A percentile compares a stretch with the other conserved stretches of the same genome.
Evolutionary conservation across 2,888 invertebrate genomes (phyloP).

Genomic region (Noctua fimbriata): DNA sequence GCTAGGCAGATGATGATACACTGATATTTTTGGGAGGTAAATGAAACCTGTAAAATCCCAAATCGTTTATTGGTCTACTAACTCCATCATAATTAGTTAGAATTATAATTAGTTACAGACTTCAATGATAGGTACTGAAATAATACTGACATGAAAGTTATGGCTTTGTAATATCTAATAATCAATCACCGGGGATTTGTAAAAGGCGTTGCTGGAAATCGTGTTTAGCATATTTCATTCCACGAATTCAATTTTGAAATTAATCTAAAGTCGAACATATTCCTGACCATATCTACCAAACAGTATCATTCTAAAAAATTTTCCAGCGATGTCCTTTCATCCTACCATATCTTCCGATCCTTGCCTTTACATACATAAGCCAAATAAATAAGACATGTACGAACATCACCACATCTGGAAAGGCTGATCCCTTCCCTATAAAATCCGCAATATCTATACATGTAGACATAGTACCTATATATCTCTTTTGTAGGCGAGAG

Average conservation of each 20-base stretch:
- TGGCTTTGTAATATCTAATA: not conserved
- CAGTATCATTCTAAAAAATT: not conserved
- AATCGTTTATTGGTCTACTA: not conserved
- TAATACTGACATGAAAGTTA: not conserved
- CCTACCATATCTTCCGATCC: not conserved
- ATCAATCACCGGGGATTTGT: not conserved
- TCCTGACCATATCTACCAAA: not conserved
- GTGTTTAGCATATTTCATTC: not conserved
- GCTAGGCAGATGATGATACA: too few relatives aligned
- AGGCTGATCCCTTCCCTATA: slow-evolving; percentile 34
- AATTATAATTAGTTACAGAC: not conserved
- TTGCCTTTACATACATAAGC: slow-evolving; percentile 2
- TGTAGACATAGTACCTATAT: slow-evolving; percentile 18
- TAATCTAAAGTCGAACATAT: not conserved
- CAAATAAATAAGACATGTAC: slow-evolving; percentile 22
- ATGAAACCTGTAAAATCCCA: not conserved
- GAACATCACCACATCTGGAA: slow-evolving; percentile 1
- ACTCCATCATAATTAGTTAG: not conserved
- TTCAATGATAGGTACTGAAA: not conserved
- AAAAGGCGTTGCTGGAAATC: not conserved
- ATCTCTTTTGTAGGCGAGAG: slow-evolving; percentile 67
- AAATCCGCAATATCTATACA: slow-evolving; percentile 51
- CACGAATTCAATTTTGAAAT: not conserved
- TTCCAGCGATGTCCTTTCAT: not conserved
- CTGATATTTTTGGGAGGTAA: not conserved